Conservation (phyloP, 2,888 invertebrate genomes). For the Drosophila melanosoma region DNA sequence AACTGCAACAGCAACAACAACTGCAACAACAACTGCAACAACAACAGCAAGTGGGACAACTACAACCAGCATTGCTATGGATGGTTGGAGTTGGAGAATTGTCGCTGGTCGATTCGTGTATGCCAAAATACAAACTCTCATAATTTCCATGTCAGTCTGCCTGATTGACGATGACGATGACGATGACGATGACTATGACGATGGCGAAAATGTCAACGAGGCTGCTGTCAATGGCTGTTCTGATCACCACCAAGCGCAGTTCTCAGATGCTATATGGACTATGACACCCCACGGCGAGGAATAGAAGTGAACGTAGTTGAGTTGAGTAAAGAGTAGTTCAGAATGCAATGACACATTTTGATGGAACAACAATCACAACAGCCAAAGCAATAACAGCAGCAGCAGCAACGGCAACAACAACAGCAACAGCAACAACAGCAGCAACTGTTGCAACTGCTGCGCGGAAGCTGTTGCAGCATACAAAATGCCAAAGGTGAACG, state of each 20-base stretch:
- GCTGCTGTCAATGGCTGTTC: constrained; percentile 43
- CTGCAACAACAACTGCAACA: constrained; percentile 5
- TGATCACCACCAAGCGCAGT: constrained; percentile 30
- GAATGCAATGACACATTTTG: constrained; percentile 59
- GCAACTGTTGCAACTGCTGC: constrained; percentile 24
- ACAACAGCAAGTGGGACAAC: constrained; percentile 5
- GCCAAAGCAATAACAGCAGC: constrained; percentile 14
- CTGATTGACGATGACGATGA: constrained; percentile 57
- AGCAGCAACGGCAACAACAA: constrained; percentile 8
- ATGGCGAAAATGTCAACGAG: constrained; percentile 20
- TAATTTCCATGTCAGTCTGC: constrained; percentile 66
- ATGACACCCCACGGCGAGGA: constrained; percentile 11
- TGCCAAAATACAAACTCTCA: constrained; percentile 70
- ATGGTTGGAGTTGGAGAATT: constrained; percentile 36
- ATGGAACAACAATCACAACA: constrained; percentile 61
- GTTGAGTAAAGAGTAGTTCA: neutral
- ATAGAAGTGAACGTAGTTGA: neutral
- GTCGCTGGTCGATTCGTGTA: constrained; percentile 51
- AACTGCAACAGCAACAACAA: constrained; percentile 4
- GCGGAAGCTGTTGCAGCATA: constrained; percentile 54
- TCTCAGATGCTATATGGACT: constrained; percentile 21
- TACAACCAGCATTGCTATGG: constrained; percentile 6
- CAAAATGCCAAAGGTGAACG: constrained; percentile 58
- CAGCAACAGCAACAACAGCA: constrained; percentile 7
- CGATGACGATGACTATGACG: neutral